phyloP scores from a whole-genome alignment of 1,140 invertebrate species.

The Ganaspis sp. region DNA sequence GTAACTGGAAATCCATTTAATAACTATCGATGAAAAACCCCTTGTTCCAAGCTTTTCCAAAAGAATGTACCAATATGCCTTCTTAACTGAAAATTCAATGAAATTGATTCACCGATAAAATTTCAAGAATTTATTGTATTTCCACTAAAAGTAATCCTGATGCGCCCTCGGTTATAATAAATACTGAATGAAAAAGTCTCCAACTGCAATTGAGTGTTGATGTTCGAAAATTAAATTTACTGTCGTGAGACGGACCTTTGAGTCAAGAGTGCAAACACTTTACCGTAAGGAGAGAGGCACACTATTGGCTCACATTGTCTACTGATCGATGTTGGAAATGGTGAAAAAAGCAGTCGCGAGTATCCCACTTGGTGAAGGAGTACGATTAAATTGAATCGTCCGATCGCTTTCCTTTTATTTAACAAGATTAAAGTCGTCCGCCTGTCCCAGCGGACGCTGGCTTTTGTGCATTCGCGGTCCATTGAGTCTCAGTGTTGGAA shows the following conservation, averaged over 20 bases:
- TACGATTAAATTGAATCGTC: conserved; percentile 21
- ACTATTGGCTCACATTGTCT: background rate
- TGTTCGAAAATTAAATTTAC: background rate
- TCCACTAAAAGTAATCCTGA: too few species aligned
- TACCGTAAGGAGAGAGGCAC: background rate
- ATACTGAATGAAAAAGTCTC: background rate
- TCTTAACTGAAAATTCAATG: too few species aligned
- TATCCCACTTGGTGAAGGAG: conserved; percentile 17
- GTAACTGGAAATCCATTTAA: too few species aligned
- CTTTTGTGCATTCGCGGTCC: conserved; percentile 30
- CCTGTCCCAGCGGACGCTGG: conserved; percentile 11
- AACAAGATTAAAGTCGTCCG: conserved; percentile 30
- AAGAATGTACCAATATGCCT: too few species aligned
- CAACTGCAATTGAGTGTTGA: background rate
- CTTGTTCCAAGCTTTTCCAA: too few species aligned
- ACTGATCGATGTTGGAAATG: conserved; percentile 12
- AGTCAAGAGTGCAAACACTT: background rate
- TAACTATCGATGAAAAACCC: too few species aligned
- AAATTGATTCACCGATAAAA: too few species aligned
- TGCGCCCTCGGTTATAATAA: too few species aligned
- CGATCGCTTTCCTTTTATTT: conserved; percentile 31
- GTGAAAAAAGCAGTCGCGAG: conserved; percentile 24
- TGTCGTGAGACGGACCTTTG: background rate
- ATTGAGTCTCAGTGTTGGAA: conserved; percentile 22
- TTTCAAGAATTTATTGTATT: too few species aligned